These are phyloP conservation scores for Pandion haliaetus DNA, from an alignment of 2,113 vertebrate species.

Conservation along the genomic window DNA sequence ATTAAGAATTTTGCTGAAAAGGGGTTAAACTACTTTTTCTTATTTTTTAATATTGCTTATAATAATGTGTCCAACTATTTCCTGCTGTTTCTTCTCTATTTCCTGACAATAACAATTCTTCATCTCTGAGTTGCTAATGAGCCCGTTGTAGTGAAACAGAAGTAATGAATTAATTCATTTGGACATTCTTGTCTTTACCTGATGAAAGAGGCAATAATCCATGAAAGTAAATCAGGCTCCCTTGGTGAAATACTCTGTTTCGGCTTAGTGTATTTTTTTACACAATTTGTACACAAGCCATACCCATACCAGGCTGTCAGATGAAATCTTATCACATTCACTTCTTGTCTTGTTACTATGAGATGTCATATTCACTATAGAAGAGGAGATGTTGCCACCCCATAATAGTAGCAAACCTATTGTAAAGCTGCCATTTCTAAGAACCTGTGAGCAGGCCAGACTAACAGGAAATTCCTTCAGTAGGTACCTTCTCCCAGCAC, in stretches of 20 bases:
- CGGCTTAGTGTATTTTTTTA: neutral
- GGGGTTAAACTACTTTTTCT: neutral
- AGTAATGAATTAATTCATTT: neutral
- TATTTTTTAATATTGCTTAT: neutral
- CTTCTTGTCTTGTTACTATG: neutral
- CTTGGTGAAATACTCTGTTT: neutral
- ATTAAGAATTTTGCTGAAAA: neutral
- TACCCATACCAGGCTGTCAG: neutral
- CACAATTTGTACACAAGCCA: neutral
- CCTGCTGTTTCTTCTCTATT: neutral
- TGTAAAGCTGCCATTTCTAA: neutral
- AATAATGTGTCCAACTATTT: neutral
- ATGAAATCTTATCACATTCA: neutral
- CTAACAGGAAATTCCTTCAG: neutral
- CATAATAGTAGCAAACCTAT: neutral
- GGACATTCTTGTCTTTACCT: neutral
- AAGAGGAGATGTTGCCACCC: neutral
- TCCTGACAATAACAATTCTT: neutral
- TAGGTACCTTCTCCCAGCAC: neutral
- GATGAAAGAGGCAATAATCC: neutral
- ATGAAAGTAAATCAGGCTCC: neutral
- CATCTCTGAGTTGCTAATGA: neutral
- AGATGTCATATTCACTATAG: neutral
- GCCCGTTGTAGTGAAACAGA: neutral
- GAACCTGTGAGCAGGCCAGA: neutral